Evolutionary conservation across 2,888 invertebrate species (phyloP).

Genomic region (Parnassius apollo): DNA sequence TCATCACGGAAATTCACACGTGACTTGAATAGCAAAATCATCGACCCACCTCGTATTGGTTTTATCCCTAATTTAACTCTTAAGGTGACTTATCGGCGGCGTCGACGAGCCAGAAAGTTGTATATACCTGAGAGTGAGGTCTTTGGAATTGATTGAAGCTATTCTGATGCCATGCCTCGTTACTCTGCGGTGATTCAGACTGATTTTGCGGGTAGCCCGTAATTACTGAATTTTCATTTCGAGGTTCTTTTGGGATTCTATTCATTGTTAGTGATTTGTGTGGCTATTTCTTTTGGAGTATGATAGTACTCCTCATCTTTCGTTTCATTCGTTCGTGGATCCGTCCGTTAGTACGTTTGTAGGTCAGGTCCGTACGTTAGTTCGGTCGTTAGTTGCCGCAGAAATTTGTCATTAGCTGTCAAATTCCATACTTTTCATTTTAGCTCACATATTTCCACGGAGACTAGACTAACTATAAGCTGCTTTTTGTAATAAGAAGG

Average conservation of each 20-base stretch:
- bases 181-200: constrained; percentile 39
- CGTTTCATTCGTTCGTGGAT: too few relatives aligned
- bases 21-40: constrained; percentile 55
- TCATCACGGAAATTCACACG: constrained; percentile 36
- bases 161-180: constrained; percentile 59
- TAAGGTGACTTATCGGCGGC: constrained; percentile 65
- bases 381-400: too few relatives aligned
- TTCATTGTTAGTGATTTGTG: too few relatives aligned
- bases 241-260: background rate
- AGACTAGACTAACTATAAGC: too few relatives aligned
- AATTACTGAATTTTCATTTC: constrained; percentile 9
- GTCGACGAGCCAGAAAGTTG: constrained; percentile 63
- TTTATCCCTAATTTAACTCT: constrained; percentile 74
- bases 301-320: too few relatives aligned
- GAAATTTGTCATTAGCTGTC: too few relatives aligned
- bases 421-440: too few relatives aligned
- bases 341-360: too few relatives aligned
- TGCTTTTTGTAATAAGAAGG: too few relatives aligned
- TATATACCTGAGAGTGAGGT: constrained; percentile 60
- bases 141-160: constrained; percentile 60
- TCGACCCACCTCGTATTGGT: constrained; percentile 56
- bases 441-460: too few relatives aligned
- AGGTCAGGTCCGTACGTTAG: too few relatives aligned
- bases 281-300: too few relatives aligned
- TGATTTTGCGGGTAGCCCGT: constrained; percentile 8